These are phyloP conservation scores for Cephus pygmeus DNA, from an alignment of 2,888 invertebrate species.

Conservation along the genomic window DNA sequence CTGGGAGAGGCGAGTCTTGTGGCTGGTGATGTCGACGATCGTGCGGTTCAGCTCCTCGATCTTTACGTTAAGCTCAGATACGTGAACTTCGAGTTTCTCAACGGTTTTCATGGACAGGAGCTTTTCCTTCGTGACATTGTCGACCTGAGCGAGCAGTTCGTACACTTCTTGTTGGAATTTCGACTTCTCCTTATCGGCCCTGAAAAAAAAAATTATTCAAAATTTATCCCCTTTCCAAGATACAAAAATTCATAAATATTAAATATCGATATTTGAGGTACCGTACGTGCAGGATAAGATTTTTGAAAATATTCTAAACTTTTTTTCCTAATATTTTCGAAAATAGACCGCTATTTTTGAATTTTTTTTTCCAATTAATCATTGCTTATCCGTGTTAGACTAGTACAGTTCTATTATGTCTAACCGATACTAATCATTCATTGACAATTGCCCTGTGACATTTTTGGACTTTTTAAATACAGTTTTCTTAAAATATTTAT, in stretches of 20 bases:
- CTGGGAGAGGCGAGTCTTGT: conserved; percentile 94
- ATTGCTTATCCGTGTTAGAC: too few relatives aligned
- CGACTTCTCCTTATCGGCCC: conserved; percentile 97
- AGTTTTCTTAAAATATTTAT: too few relatives aligned
- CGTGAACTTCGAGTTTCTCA: conserved; percentile 90
- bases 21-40: conserved; percentile 96
- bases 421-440: too few relatives aligned
- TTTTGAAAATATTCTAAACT: neutral
- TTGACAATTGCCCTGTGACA: too few relatives aligned
- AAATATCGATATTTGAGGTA: neutral
- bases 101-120: conserved; percentile 82
- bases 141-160: conserved; percentile 95
- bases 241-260: neutral
- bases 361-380: too few relatives aligned
- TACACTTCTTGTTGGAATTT: conserved; percentile 99
- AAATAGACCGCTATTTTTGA: neutral
- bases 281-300: neutral
- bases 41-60: conserved; percentile 98
- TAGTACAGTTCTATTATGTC: too few relatives aligned
- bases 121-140: conserved; percentile 94
- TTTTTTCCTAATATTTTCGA: neutral
- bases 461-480: too few relatives aligned
- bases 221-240: neutral
- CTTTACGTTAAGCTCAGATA: conserved; percentile 93
- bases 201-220: conserved; percentile 68